phyloP scores from a whole-genome alignment of 2,888 invertebrate species.

The Lottia scabra region DNA sequence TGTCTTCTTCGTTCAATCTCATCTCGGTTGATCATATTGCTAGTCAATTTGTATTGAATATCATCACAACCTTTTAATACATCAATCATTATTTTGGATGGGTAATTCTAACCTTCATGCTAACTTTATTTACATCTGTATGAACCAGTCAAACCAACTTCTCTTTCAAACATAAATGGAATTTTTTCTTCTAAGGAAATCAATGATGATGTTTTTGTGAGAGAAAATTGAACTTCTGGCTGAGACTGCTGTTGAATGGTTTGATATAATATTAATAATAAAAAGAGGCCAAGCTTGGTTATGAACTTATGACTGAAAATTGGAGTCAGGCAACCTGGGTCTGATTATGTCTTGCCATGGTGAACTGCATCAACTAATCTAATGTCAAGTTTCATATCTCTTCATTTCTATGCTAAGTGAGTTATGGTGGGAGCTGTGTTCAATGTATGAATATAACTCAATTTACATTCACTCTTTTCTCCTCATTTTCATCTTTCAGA shows the following conservation, averaged over 20 bases:
- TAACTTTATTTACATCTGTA: conserved; percentile 3
- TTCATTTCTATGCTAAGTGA: conserved; percentile 2
- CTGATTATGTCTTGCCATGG: conserved; percentile 1
- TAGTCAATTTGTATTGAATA: conserved; percentile 3
- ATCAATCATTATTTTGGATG: conserved; percentile 4
- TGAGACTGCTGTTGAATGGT: neutral
- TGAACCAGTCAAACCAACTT: neutral
- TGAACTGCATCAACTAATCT: neutral
- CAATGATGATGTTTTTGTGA: neutral
- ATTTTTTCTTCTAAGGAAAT: neutral
- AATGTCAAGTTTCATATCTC: neutral
- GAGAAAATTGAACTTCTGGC: conserved; percentile 1
- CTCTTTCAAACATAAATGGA: neutral
- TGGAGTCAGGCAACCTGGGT: conserved; percentile 1
- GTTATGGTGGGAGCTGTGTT: neutral
- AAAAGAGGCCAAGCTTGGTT: neutral
- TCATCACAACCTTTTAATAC: neutral
- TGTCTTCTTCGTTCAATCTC: neutral
- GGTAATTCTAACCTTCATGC: conserved; percentile 6
- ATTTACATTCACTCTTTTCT: neutral
- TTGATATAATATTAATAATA: neutral
- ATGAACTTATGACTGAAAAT: conserved; percentile 3
- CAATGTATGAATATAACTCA: conserved; percentile 1
- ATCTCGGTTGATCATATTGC: neutral
- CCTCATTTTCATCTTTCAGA: neutral